phyloP scores from a whole-genome alignment of 2,797 vertebrate genomes.

The Pipistrellus pipistrellus region DNA sequence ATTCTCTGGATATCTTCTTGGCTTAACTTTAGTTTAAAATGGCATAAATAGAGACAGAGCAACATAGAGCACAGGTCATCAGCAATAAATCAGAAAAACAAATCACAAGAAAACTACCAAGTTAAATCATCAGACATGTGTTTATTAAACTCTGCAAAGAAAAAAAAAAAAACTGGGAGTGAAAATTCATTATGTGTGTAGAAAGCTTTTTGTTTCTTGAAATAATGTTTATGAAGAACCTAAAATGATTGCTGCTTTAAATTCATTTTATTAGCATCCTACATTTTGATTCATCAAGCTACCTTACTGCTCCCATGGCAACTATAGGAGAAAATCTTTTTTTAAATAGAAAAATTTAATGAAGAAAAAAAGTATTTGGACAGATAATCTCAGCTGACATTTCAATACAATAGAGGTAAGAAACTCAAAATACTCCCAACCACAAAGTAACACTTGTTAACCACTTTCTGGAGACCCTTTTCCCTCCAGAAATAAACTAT shows the following conservation, averaged over 20 bases:
- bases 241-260: not conserved
- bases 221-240: not conserved
- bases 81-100: conserved; percentile 57
- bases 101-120: not conserved
- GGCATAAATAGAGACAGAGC: not conserved
- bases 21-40: conserved; percentile 28
- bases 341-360: not conserved
- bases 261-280: not conserved
- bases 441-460: not conserved
- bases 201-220: conserved; percentile 24
- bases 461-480: not conserved
- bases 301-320: not conserved
- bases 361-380: not conserved
- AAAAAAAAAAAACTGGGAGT: not conserved
- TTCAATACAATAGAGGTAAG: not conserved
- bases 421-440: not conserved
- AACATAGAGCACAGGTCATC: not conserved
- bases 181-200: not conserved
- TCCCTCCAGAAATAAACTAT: conserved; percentile 9
- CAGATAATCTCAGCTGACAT: not conserved
- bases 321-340: not conserved
- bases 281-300: conserved; percentile 17
- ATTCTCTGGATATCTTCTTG: conserved; percentile 7
- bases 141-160: not conserved
- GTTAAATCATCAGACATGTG: not conserved